These are phyloP conservation scores for Tyto alba DNA, from an alignment of 2,113 vertebrate genomes.

Conservation along the genomic window DNA sequence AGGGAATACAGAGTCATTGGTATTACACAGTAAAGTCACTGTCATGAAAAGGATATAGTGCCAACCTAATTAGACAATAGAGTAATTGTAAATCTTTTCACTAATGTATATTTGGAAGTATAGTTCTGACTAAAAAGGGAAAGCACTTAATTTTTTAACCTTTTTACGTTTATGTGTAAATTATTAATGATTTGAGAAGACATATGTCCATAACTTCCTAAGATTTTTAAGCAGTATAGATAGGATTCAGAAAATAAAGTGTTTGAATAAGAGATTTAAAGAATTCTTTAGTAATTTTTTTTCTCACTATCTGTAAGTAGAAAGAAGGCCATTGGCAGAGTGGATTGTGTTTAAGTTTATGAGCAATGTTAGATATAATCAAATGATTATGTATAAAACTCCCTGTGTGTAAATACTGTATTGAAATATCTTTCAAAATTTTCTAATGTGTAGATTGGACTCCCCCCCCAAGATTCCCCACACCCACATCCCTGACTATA, in stretches of 20 bases:
- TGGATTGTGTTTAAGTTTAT: neutral
- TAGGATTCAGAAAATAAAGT: neutral
- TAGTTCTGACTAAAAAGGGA: neutral
- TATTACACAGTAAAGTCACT: neutral
- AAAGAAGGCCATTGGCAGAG: neutral
- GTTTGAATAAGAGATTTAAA: neutral
- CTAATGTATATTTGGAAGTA: neutral
- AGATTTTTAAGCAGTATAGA: neutral
- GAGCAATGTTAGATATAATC: neutral
- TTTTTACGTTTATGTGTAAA: neutral
- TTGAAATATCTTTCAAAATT: neutral
- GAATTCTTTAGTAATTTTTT: neutral
- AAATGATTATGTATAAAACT: neutral
- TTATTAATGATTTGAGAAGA: neutral
- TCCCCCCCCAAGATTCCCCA: fast-evolving
- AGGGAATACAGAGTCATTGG: neutral
- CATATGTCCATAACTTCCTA: neutral
- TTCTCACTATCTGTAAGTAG: neutral
- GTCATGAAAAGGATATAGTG: neutral
- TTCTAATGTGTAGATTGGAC: neutral
- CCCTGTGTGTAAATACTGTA: neutral
- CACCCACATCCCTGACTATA: fast-evolving
- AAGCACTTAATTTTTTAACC: neutral
- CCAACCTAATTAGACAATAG: neutral
- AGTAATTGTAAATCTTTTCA: neutral